Evolutionary conservation across 2,888 invertebrate species (phyloP).

Genomic region (Tuberolachnus salignus): DNA sequence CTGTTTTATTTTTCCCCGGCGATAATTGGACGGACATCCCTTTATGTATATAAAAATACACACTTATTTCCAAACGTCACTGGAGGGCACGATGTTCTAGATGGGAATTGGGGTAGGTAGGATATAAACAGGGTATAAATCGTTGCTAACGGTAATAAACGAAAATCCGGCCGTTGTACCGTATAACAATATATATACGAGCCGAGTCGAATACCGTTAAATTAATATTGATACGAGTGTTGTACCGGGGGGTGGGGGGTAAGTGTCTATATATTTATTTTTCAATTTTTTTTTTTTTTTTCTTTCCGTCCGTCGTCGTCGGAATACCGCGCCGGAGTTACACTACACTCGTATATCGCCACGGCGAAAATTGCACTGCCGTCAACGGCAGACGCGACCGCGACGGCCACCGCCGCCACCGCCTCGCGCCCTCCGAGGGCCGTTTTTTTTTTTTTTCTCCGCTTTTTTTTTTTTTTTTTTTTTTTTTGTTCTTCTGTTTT

Average conservation of each 20-base stretch:
- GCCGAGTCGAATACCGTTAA: too few relatives aligned
- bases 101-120: too few relatives aligned
- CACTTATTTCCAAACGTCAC: too few relatives aligned
- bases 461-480: not conserved
- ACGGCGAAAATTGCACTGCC: constrained; percentile 22
- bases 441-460: not conserved
- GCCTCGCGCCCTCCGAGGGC: not conserved
- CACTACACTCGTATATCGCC: too few relatives aligned
- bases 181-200: too few relatives aligned
- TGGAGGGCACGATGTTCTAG: too few relatives aligned
- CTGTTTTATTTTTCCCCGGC: not conserved
- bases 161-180: too few relatives aligned
- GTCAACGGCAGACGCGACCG: constrained; percentile 37
- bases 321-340: not conserved
- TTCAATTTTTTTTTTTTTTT: too few relatives aligned
- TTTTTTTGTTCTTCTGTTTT: not conserved
- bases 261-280: too few relatives aligned
- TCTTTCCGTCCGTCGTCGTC: not conserved
- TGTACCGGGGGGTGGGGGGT: too few relatives aligned
- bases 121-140: too few relatives aligned
- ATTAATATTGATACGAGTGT: not conserved
- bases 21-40: constrained; percentile 6
- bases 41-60: constrained; percentile 11
- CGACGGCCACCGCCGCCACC: not conserved
- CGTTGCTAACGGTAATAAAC: too few relatives aligned